These are phyloP conservation scores for cattle (Bos taurus) DNA, from an alignment of 2,113 vertebrate species.

Conservation along the genomic window DNA sequence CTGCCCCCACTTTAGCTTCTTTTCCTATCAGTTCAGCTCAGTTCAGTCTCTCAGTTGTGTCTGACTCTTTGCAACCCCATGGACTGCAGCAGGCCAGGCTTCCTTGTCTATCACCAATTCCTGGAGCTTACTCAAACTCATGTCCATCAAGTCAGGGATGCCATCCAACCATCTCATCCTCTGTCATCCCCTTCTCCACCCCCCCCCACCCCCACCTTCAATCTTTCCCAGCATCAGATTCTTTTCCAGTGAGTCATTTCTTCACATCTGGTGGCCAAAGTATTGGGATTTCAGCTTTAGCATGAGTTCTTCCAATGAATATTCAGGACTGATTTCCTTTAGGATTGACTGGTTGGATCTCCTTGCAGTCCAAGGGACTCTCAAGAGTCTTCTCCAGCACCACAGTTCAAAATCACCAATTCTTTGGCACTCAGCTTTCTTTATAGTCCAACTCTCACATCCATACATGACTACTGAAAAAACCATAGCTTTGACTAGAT, in stretches of 20 bases:
- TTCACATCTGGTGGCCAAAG: not conserved
- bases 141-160: not conserved
- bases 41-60: not conserved
- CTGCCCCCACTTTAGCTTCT: not conserved
- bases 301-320: not conserved
- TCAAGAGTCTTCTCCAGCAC: not conserved
- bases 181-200: not conserved
- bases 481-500: not conserved
- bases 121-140: not conserved
- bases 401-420: not conserved
- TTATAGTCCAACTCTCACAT: not conserved
- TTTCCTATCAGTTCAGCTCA: not conserved
- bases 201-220: not conserved
- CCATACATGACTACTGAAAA: not conserved
- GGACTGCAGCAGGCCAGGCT: not conserved
- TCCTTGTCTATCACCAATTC: not conserved
- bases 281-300: not conserved
- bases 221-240: not conserved
- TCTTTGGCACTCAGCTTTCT: not conserved
- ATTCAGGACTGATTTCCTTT: not conserved
- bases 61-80: not conserved
- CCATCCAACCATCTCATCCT: not conserved
- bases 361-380: not conserved
- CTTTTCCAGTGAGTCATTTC: not conserved
- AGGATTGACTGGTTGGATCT: not conserved